A percentile compares a stretch with the other conserved stretches of the same genome.
These are phyloP conservation scores for Melanocharis versteri DNA, from an alignment of 2,113 vertebrate genomes.

Conservation along the genomic window DNA sequence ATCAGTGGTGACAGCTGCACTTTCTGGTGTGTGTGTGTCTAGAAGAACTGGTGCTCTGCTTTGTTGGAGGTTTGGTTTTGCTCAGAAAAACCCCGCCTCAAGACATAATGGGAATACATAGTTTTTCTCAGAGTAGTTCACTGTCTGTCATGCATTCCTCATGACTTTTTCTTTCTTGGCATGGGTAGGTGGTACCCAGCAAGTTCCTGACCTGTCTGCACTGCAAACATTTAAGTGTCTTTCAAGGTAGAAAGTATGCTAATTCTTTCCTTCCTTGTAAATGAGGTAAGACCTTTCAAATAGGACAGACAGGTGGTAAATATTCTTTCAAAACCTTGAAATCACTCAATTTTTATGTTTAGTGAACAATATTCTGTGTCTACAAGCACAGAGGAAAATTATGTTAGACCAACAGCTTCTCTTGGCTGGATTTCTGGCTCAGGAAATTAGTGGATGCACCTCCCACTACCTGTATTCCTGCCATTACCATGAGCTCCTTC, in stretches of 20 bases:
- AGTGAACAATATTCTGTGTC: neutral
- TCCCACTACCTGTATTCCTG: neutral
- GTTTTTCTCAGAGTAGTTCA: neutral
- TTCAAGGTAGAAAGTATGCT: neutral
- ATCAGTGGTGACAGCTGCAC: neutral
- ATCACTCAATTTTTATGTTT: neutral
- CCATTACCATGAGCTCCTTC: neutral
- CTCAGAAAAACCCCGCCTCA: neutral
- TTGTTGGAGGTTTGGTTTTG: neutral
- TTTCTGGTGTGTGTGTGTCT: neutral
- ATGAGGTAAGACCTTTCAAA: neutral
- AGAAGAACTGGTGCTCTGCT: neutral
- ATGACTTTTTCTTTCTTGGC: neutral
- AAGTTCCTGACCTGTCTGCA: neutral
- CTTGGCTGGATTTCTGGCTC: neutral
- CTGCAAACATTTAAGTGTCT: neutral
- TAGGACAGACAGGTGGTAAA: neutral
- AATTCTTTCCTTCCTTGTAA: neutral
- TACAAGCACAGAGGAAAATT: neutral
- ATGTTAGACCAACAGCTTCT: neutral
- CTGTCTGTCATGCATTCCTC: neutral
- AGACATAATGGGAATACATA: neutral
- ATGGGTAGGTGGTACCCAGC: neutral
- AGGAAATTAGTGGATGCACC: neutral
- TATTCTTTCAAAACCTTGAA: neutral